Evolutionary conservation across 2,888 invertebrate genomes (phyloP).

Genomic region (Lottia scabra): DNA sequence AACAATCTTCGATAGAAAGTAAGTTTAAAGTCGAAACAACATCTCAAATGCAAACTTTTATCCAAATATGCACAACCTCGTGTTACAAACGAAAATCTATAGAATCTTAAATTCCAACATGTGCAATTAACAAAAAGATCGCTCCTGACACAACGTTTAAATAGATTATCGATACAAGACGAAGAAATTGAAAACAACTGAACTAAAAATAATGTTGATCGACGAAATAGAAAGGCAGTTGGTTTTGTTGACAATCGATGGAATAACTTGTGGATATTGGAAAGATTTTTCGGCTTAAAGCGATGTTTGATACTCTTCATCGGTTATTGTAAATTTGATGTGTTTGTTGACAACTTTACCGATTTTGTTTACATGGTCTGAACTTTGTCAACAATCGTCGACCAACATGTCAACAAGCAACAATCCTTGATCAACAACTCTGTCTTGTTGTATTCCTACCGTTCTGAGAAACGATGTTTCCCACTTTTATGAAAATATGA

Average conservation of each 20-base stretch:
- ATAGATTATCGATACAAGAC: too few species aligned
- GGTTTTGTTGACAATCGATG: background rate
- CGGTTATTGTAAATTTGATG: constrained; percentile 6
- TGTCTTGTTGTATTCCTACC: background rate
- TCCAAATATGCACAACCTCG: too few species aligned
- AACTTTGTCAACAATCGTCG: background rate
- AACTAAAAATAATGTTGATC: background rate
- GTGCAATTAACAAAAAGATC: too few species aligned
- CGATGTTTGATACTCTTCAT: constrained; percentile 1
- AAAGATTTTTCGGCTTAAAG: constrained; percentile 1
- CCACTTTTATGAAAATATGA: background rate
- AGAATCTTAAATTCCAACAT: too few species aligned
- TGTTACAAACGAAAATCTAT: too few species aligned
- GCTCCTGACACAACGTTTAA: too few species aligned
- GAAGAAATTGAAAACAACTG: too few species aligned
- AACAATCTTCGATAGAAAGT: too few species aligned
- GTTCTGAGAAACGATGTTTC: background rate
- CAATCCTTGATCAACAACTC: background rate
- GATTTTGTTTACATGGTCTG: background rate
- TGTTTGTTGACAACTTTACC: constrained; percentile 1
- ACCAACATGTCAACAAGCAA: background rate
- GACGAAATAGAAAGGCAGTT: background rate
- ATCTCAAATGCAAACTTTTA: too few species aligned
- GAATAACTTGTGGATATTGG: background rate
- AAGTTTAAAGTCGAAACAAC: too few species aligned